phyloP scores from a whole-genome alignment of 2,888 invertebrate genomes.

The Xylota sylvarum region DNA sequence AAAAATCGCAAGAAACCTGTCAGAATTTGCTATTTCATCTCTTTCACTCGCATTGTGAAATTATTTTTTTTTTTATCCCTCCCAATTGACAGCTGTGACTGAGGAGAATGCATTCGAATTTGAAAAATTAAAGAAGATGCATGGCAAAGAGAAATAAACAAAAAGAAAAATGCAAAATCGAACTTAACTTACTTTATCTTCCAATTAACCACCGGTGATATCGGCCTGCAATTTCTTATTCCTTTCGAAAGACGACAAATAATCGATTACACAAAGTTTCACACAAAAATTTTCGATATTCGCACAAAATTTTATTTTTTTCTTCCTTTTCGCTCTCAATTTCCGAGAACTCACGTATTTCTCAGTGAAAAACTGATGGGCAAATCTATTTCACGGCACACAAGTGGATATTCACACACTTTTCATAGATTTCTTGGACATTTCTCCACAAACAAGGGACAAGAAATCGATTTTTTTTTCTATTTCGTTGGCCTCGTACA shows the following conservation, averaged over 20 bases:
- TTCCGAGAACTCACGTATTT: constrained; percentile 42
- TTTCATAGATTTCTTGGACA: constrained; percentile 38
- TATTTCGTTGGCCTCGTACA: background rate
- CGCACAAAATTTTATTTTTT: constrained; percentile 25
- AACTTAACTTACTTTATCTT: constrained; percentile 38
- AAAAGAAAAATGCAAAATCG: constrained; percentile 32
- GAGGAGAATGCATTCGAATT: constrained; percentile 33
- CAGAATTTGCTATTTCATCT: constrained; percentile 35
- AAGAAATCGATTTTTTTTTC: constrained; percentile 66
- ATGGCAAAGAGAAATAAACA: constrained; percentile 63
- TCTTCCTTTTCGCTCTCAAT: constrained; percentile 16
- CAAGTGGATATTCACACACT: constrained; percentile 37
- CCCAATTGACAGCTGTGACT: constrained; percentile 51
- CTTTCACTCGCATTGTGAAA: constrained; percentile 7
- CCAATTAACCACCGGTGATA: constrained; percentile 29
- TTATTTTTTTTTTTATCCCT: background rate
- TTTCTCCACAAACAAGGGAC: constrained; percentile 50
- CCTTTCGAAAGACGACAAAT: constrained; percentile 25
- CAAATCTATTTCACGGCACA: constrained; percentile 33
- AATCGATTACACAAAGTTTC: constrained; percentile 56
- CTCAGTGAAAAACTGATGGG: constrained; percentile 21
- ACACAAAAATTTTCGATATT: constrained; percentile 48
- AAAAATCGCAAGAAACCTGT: constrained; percentile 40
- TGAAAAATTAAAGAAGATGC: constrained; percentile 44
- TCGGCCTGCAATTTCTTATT: constrained; percentile 32